Evolutionary conservation across 2,113 vertebrate species (phyloP).

Genomic region (Rhynchomys soricoides): DNA sequence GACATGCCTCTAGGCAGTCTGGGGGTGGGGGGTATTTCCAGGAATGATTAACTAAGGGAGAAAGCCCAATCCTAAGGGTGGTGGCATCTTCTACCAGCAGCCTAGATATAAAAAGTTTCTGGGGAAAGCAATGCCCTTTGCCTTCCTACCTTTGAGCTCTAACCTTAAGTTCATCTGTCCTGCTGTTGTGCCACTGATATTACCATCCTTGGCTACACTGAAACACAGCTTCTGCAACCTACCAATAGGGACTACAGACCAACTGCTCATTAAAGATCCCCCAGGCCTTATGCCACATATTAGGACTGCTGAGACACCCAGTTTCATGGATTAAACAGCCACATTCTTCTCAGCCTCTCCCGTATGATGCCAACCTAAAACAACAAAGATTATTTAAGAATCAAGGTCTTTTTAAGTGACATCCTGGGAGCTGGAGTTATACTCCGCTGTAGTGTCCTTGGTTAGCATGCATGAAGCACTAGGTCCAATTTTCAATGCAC

Average conservation of each 20-base stretch:
- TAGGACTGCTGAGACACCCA: not conserved
- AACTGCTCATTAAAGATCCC: not conserved
- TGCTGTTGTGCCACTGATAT: not conserved
- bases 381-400: not conserved
- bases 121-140: not conserved
- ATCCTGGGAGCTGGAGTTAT: not conserved
- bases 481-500: not conserved
- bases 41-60: not conserved
- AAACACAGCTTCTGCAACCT: not conserved
- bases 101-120: not conserved
- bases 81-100: not conserved
- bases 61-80: not conserved
- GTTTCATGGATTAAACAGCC: not conserved
- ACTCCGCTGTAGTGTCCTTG: not conserved
- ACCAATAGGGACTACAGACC: not conserved
- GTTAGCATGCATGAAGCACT: not conserved
- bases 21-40: not conserved
- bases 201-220: not conserved
- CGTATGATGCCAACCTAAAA: not conserved
- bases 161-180: too few relatives aligned
- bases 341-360: not conserved
- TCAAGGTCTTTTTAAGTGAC: slow-evolving; percentile 32
- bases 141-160: not conserved
- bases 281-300: not conserved
- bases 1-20: not conserved